phyloP scores from a whole-genome alignment of 2,797 vertebrate genomes.

The Psittacula derbiana region DNA sequence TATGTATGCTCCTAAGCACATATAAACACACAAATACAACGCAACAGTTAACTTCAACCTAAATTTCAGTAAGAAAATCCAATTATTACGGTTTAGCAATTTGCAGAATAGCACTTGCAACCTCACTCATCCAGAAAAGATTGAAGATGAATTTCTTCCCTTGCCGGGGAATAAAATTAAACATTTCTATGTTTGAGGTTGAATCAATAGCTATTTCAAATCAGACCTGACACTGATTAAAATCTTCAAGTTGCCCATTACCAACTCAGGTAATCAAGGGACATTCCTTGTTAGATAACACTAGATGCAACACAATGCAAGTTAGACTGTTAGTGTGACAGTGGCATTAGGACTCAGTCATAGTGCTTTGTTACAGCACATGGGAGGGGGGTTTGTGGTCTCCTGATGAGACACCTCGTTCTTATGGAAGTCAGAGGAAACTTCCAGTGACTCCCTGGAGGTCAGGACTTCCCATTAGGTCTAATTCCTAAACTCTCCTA shows the following conservation, averaged over 20 bases:
- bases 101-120: background rate
- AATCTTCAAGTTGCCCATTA: background rate
- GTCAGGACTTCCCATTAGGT: background rate
- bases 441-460: rapidly evolving
- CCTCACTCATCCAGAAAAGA: background rate
- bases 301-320: rapidly evolving
- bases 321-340: rapidly evolving
- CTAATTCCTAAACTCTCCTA: background rate
- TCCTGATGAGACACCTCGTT: rapidly evolving
- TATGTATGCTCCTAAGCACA: background rate
- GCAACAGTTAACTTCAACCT: background rate
- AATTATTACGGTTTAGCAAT: background rate
- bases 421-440: background rate
- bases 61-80: background rate
- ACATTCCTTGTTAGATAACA: background rate
- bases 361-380: rapidly evolving
- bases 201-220: background rate
- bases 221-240: background rate
- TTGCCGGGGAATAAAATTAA: background rate
- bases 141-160: background rate
- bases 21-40: background rate
- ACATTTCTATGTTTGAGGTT: background rate
- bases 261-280: background rate
- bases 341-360: rapidly evolving
- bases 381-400: rapidly evolving